Conservation (phyloP, 1,140 invertebrate genomes). For the Pentalonia nigronervosa region DNA sequence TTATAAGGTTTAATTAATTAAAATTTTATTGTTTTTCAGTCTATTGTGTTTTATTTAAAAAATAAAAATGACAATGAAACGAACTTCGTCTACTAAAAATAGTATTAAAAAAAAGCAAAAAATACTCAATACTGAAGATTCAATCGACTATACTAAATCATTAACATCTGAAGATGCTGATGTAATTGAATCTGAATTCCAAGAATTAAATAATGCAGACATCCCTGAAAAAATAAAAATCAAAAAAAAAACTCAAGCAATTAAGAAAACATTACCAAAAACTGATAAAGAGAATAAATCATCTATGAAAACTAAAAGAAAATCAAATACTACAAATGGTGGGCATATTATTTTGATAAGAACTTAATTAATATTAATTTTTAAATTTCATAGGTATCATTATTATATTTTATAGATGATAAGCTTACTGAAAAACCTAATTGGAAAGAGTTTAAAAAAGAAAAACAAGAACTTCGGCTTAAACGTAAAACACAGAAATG, state of each 20-base stretch:
- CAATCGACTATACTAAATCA: slow-evolving; percentile 28
- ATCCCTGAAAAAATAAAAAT: not conserved
- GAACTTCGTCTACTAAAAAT: not conserved
- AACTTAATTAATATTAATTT: not conserved
- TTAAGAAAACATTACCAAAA: not conserved
- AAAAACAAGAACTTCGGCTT: slow-evolving; percentile 74
- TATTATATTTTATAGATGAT: slow-evolving; percentile 16
- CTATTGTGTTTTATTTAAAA: not conserved
- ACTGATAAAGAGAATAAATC: not conserved
- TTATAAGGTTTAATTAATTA: not conserved
- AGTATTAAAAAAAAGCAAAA: not conserved
- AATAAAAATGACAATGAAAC: slow-evolving; percentile 37
- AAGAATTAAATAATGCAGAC: not conserved
- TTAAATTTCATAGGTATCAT: not conserved
- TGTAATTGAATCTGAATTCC: slow-evolving; percentile 1
- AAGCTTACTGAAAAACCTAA: slow-evolving; percentile 69
- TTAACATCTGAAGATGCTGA: slow-evolving; percentile 38
- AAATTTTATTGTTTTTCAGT: not conserved
- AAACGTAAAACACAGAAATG: slow-evolving; percentile 70
- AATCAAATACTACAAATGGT: not conserved
- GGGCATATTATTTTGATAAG: not conserved
- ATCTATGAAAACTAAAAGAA: slow-evolving; percentile 33
- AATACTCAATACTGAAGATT: not conserved
- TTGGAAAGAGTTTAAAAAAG: slow-evolving; percentile 77
- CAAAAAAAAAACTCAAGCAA: not conserved